Evolutionary conservation across 2,888 invertebrate species (phyloP).

Genomic region (Gari tellinella): DNA sequence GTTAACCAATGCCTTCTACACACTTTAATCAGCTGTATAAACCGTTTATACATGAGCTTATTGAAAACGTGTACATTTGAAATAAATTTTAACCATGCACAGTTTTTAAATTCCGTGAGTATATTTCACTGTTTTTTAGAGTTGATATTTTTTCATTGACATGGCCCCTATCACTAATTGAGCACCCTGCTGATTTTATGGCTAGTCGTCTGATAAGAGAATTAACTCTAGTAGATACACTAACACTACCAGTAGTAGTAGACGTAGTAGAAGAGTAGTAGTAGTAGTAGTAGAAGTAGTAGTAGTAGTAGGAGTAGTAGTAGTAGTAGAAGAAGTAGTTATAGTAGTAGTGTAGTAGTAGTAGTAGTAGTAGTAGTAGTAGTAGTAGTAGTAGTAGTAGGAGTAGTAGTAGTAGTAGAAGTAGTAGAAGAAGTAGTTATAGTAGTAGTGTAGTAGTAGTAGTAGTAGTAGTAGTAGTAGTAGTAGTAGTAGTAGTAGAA

Average conservation of each 20-base stretch:
- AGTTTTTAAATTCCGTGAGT: too few relatives aligned
- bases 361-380: constrained; percentile 11
- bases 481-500: constrained; percentile 13
- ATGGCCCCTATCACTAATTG: too few relatives aligned
- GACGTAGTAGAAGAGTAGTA: constrained; percentile 2
- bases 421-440: constrained; percentile 20
- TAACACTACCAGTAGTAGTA: constrained; percentile 14
- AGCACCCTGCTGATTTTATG: too few relatives aligned
- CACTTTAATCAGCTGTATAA: too few relatives aligned
- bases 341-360: too few relatives aligned
- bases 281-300: constrained; percentile 1
- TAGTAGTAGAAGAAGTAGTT: not conserved
- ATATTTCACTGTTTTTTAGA: too few relatives aligned
- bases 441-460: not conserved
- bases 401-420: constrained; percentile 16
- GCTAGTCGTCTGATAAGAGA: too few relatives aligned
- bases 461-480: constrained; percentile 9
- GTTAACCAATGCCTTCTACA: too few relatives aligned
- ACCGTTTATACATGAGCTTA: too few relatives aligned
- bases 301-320: constrained; percentile 2
- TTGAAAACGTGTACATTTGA: too few relatives aligned
- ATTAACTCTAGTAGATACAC: constrained; percentile 2
- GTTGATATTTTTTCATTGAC: too few relatives aligned
- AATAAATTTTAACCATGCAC: too few relatives aligned
- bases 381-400: constrained; percentile 17